Base-by-base conservation (phyloP, 1,140 invertebrate species). In the Drosophila bocki region DNA sequence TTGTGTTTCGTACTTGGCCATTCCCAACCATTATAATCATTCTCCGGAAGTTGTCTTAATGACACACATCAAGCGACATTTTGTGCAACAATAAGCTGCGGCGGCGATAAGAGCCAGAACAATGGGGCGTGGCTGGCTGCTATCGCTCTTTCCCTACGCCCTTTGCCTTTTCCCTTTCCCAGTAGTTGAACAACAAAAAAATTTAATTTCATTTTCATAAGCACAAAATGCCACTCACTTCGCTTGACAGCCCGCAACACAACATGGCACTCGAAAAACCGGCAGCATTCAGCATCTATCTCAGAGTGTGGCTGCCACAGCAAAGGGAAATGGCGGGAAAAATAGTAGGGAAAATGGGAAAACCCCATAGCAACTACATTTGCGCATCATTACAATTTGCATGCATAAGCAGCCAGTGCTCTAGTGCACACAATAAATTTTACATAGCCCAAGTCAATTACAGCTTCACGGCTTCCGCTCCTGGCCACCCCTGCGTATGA, bases 191-290 rank as follows among this genome's bases (percentile, higher is more conserved):
- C 29, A 62, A 78, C 29, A 62, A 78, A 77, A 75, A 78, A 78
- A 83, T 77, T 74, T 77, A 87, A 87, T 87, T 87, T 80, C 56
- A 83, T 80, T 88, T 78, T 87, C 80, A 87, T 87, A 88, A 88
- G 76, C 71, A 83, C 69, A 75, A 77, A 86, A 77, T 67, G 83
- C 67, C 80, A 86, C 82, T 85, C 82, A 88, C 71, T 74, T 77
- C 45, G 42, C 60, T 62, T 83, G 80, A 78, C 71, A 74, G 71
- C 50, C 33, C 53, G 64, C 67, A 67, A 54, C 45, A 61, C 51
- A 45, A 56, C 50, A 58, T 53, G 54, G 39, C 39, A 51, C 41
- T 37, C 56, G 41, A 44, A 75, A 59, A 62, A 67, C 33, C 17
- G 37, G 45, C 60, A 62, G 60, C 63, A 50, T 51, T 48, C 26